Percentiles rank a stretch among this genome's conserved stretches.
Evolutionary conservation across 1,140 invertebrate genomes (phyloP).

Genomic region (Pissodes strobi): DNA sequence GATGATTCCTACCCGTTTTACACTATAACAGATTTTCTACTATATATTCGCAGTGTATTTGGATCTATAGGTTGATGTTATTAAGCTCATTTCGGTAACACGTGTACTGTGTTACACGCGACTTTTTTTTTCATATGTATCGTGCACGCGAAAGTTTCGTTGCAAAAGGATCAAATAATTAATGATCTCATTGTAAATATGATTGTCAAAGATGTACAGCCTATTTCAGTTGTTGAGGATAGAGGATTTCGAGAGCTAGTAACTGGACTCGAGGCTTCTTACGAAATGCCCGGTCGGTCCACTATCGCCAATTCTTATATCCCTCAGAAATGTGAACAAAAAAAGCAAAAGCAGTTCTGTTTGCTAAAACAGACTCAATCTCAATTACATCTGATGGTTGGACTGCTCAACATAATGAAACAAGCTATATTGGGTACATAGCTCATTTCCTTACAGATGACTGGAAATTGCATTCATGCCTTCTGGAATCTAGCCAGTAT

Average conservation of each 20-base stretch:
- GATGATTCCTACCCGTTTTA: too few species aligned
- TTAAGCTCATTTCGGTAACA: too few species aligned
- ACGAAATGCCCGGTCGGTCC: not conserved
- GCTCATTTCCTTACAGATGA: constrained; percentile 6
- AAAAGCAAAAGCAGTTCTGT: not conserved
- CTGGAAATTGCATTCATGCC: too few species aligned
- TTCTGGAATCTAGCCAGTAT: not conserved
- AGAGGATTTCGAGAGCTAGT: constrained; percentile 7
- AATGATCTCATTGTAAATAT: constrained; percentile 13
- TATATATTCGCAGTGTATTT: too few species aligned
- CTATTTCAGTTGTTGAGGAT: constrained; percentile 7
- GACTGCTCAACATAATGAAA: not conserved
- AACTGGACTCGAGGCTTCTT: not conserved
- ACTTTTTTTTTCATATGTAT: too few species aligned
- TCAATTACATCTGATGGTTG: constrained; percentile 2
- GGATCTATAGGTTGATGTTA: too few species aligned
- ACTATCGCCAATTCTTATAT: constrained; percentile 4
- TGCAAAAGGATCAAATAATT: not conserved
- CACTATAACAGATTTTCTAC: too few species aligned
- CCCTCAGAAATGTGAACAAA: not conserved
- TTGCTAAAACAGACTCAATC: not conserved
- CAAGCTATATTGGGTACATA: constrained; percentile 3
- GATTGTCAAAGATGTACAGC: constrained; percentile 12
- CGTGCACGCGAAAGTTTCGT: too few species aligned
- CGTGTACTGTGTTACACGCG: too few species aligned